Evolutionary conservation across 30 jellyfish, hydroid and myxozoan genomes (phyloP), one percentile per base, ranked within the genome.

Genomic region (Nemopilema nomurai): DNA sequence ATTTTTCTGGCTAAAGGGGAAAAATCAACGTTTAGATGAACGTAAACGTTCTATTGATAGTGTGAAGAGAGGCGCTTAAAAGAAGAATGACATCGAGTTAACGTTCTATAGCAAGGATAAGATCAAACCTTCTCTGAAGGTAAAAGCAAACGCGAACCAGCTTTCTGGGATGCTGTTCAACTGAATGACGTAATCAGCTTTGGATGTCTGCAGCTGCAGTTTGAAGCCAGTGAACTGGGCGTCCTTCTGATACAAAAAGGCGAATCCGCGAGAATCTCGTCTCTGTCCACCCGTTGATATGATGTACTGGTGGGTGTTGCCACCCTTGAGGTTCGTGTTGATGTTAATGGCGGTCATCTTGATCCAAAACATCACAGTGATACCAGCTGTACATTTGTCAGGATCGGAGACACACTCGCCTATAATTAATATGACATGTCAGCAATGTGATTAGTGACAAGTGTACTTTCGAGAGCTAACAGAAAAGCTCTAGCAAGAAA

Each of bases 241-340:
- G 71, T 88, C 98, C 77, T 87, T 88, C 74, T 88, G 98, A 65
- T 92, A 92, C 69, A 92, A 76, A 52, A 92, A 87, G 18, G 98
- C 98, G 67, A 87, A 92, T 22, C 98, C 98, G 33, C 97, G 87
- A 1, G 98, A 92, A 49, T 92, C 98, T 32, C 90, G 67, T 63
- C 93, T 87, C 81, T 92, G 98, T 30, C 98, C 98, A 25, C 98
- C 98, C 79, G 96, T 92, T 8, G 98, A 87, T 25, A 87, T 78
- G 28, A 92, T 74, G 57, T 92, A 92, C 29, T 87, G 97, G 74
- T 92, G 97, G 1, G 87, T 83, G 41, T 79, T 64, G 31, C 96
- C 96, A 0, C 82, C 87, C 0, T 74, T 79, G 3, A 77, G 53
- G 84, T 81, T 92, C 0, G 73, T 62, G 8, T 77, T 63, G 30